Conservation (phyloP, 2,888 invertebrate genomes). For the Melanargia galathea region DNA sequence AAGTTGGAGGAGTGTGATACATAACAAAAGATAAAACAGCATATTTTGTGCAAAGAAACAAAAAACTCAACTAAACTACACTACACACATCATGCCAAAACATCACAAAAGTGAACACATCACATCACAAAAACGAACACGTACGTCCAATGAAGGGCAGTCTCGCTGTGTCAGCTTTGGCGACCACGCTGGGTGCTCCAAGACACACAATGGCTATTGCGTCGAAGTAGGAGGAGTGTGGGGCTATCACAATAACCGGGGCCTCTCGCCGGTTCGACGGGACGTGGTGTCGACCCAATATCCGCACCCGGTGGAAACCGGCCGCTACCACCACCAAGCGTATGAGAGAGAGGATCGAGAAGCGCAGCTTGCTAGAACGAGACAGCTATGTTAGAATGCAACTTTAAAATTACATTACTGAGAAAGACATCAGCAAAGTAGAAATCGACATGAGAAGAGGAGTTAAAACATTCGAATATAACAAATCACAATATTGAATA, state of each 20-base stretch:
- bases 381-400: conserved; percentile 21
- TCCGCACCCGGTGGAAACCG: conserved; percentile 90
- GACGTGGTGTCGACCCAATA: conserved; percentile 85
- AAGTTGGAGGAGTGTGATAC: conserved; percentile 66
- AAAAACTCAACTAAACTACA: conserved; percentile 1
- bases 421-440: too few species aligned
- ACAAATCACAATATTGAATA: too few species aligned
- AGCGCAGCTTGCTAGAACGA: conserved; percentile 83
- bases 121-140: conserved; percentile 55
- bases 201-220: conserved; percentile 91
- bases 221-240: conserved; percentile 96
- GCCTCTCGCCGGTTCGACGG: conserved; percentile 84
- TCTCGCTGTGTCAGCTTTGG: conserved; percentile 91
- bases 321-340: conserved; percentile 89
- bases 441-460: too few species aligned
- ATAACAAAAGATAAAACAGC: conserved; percentile 1
- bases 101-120: conserved; percentile 26
- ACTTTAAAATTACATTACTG: too few species aligned
- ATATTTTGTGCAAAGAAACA: conserved; percentile 10
- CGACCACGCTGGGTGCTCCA: conserved; percentile 94
- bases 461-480: too few species aligned
- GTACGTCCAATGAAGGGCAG: conserved; percentile 96
- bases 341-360: conserved; percentile 86
- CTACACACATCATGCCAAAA: conserved; percentile 27
- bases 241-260: conserved; percentile 92